Evolutionary conservation across 2,888 invertebrate genomes (phyloP).

Genomic region (Lydus trimaculatus): DNA sequence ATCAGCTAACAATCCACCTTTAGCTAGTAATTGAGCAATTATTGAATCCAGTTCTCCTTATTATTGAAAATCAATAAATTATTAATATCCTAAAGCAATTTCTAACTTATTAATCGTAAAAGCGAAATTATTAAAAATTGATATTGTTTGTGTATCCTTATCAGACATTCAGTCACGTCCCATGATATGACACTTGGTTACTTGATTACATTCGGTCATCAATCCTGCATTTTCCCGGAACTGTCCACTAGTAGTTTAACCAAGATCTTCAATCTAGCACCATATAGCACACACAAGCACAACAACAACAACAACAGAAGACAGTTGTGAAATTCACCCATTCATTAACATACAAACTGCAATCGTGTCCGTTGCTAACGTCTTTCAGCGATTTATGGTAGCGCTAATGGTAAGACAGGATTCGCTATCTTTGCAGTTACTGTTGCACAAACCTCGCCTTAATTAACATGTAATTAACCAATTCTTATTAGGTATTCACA

Average conservation of each 20-base stretch:
- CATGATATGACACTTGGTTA: not conserved
- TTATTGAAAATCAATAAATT: no score
- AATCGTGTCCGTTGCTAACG: slow-evolving; percentile 44
- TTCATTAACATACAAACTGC: slow-evolving; percentile 53
- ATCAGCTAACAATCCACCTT: no score
- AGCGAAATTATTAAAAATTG: not conserved
- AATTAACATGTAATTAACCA: slow-evolving; percentile 55
- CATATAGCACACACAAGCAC: slow-evolving; percentile 40
- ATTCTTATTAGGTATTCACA: slow-evolving; percentile 43
- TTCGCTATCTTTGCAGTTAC: slow-evolving; percentile 40
- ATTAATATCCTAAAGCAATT: no score
- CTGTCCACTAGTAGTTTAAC: not conserved
- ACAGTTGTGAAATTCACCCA: slow-evolving; percentile 35
- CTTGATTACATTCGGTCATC: not conserved
- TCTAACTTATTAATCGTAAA: not conserved
- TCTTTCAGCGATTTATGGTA: slow-evolving; percentile 44
- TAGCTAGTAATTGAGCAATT: not conserved
- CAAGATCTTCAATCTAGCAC: slow-evolving; percentile 40
- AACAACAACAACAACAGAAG: not conserved
- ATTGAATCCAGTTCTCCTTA: no score
- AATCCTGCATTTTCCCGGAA: slow-evolving; percentile 9
- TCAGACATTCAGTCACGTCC: not conserved
- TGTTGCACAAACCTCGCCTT: slow-evolving; percentile 41
- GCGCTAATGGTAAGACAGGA: slow-evolving; percentile 44
- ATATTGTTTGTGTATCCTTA: not conserved